Percentiles rank a stretch among this genome's conserved stretches.
Evolutionary conservation across 2,797 vertebrate species (phyloP).

Genomic region (Gymnodraco acuticeps): DNA sequence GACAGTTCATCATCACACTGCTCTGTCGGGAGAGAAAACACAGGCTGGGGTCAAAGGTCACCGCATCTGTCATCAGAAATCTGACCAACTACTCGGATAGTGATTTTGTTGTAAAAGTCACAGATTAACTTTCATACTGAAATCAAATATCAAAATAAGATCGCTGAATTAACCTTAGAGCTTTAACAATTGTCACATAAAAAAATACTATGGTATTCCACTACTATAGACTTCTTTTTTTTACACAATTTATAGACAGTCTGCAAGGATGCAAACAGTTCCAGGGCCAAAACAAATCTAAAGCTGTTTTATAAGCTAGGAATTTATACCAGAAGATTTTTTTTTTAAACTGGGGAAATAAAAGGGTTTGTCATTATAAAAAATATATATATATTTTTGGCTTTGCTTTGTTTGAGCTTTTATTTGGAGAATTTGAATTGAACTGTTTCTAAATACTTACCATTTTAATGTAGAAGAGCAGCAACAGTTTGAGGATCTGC

Average conservation of each 20-base stretch:
- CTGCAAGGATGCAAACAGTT: no score
- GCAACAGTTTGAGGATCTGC: constrained; percentile 90
- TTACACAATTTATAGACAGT: no score
- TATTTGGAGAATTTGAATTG: background rate
- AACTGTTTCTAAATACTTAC: constrained; percentile 67
- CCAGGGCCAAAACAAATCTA: background rate
- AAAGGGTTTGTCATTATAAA: background rate
- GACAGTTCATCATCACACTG: constrained; percentile 95
- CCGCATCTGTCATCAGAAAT: background rate
- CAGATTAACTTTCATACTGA: background rate
- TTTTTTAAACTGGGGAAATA: background rate
- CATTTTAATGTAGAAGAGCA: constrained; percentile 95
- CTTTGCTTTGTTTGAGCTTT: background rate
- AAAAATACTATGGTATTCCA: background rate
- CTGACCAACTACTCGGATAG: background rate
- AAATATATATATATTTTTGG: no score
- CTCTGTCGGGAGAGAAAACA: constrained; percentile 77
- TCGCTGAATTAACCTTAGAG: no score
- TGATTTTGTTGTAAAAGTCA: background rate
- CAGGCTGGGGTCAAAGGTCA: constrained; percentile 35
- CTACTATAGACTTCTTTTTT: background rate
- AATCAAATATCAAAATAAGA: background rate
- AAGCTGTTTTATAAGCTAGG: no score
- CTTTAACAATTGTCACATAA: background rate
- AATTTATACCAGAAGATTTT: background rate